Conservation (phyloP, 2,113 vertebrate genomes). For the Glaucomys volans region DNA sequence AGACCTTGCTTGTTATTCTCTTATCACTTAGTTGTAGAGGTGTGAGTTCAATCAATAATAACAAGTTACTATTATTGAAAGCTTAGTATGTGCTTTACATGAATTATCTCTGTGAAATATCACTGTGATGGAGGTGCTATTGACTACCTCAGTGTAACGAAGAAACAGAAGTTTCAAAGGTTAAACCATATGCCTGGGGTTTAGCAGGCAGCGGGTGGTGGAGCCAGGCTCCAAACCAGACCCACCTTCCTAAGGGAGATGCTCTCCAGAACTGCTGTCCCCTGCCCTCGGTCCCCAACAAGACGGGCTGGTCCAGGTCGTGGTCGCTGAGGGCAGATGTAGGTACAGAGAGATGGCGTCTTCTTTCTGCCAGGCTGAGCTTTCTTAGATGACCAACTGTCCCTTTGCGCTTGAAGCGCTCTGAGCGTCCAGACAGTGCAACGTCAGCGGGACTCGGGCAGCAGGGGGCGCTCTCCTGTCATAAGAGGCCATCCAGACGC, state of each 20-base stretch:
- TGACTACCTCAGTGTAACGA: background rate
- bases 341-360: background rate
- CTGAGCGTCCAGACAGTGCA: background rate
- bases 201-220: fast-evolving
- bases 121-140: constrained; percentile 21
- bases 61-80: constrained; percentile 58
- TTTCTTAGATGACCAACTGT: too few species aligned
- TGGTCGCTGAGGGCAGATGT: background rate
- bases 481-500: background rate
- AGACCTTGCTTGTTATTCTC: constrained; percentile 28
- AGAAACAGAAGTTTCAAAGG: background rate
- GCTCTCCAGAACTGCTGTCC: background rate
- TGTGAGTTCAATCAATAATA: constrained; percentile 52
- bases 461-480: constrained; percentile 85
- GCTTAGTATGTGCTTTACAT: constrained; percentile 57
- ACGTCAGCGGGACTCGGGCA: constrained; percentile 37
- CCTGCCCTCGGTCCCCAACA: too few species aligned
- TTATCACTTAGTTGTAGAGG: constrained; percentile 32
- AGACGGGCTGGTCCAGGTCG: too few species aligned
- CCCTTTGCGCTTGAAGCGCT: fast-evolving
- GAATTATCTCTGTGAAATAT: constrained; percentile 40
- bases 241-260: background rate
- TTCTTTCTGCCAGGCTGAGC: background rate
- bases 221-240: background rate
- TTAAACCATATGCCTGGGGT: background rate